Evolutionary conservation across 2,888 invertebrate genomes (phyloP), one percentile per base, ranked within the genome.

Genomic region (Sarcophaga variegata): DNA sequence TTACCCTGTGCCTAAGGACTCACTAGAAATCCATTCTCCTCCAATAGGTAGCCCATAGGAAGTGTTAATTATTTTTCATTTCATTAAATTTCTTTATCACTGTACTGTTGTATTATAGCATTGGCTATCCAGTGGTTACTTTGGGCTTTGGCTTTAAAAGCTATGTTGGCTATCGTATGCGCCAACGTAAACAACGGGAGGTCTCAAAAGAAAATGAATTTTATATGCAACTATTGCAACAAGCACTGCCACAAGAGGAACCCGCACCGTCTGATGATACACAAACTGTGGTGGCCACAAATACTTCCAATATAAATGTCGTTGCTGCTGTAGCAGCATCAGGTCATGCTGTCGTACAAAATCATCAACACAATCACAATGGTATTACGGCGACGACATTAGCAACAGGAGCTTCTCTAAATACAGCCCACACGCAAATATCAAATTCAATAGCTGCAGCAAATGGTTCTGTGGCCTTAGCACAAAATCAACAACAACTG

Each of bases 111-210:
- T 54, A 54, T 54, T 54, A 89, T 93, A 97, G 97, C 94, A 96
- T 97, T 94, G 97, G 97, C 89, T 99, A 98, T 95, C 99, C 99
- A 84, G 97, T 97, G 89, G 98, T 99, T 77, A 98, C 99, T 90
- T 95, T 99, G 92, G 99, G 99, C 90, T 98, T 98, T 94, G 98
- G 98, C 91, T 97, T 98, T 92, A 99, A 98, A 95, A 97, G 97
- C 93, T 97, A 97, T 93, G 96, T 98, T 88, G 97, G 97, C 90
- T 97, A 97, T 94, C 96, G 97, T 94, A 96, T 98, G 95, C 95
- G 98, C 92, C 95, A 97, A 95, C 95, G 98, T 89, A 96, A 97
- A 92, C 98, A 99, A 94, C 96, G 97, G 91, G 98, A 98, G 93
- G 98, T 99, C 90, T 97, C 98, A 88, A 97, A 97, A 94, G 97